A percentile compares a stretch with the other conserved stretches of the same genome.
Conservation (phyloP, 2,888 invertebrate species). For the Tenthredo notha region DNA sequence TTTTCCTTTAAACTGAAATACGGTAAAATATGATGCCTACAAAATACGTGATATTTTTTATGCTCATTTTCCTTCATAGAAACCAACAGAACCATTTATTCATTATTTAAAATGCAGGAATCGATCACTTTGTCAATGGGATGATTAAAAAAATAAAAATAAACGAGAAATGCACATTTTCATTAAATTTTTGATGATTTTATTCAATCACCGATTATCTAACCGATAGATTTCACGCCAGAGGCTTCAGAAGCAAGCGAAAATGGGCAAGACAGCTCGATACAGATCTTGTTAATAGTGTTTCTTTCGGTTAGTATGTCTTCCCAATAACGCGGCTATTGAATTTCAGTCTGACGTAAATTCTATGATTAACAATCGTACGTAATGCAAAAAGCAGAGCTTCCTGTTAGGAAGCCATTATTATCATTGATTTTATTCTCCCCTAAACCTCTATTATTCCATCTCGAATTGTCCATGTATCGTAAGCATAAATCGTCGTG, state of each 20-base stretch:
- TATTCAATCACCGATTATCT: slow-evolving; percentile 22
- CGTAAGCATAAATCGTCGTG: background rate
- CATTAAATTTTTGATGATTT: slow-evolving; percentile 20
- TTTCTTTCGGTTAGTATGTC: slow-evolving; percentile 47
- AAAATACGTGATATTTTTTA: background rate
- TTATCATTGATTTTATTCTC: background rate
- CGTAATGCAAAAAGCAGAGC: background rate
- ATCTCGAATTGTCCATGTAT: background rate
- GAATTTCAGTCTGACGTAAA: slow-evolving; percentile 10
- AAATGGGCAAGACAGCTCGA: slow-evolving; percentile 29
- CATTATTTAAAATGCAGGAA: background rate
- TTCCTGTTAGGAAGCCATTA: background rate
- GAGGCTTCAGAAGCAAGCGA: slow-evolving; percentile 41
- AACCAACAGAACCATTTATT: background rate
- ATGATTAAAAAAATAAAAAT: background rate
- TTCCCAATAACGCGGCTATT: slow-evolving; percentile 41
- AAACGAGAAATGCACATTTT: background rate
- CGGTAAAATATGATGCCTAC: background rate
- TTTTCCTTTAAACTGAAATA: background rate
- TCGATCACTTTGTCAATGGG: background rate
- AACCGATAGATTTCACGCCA: background rate
- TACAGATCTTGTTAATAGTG: slow-evolving; percentile 41
- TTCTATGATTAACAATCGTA: slow-evolving; percentile 1
- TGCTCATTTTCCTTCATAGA: background rate
- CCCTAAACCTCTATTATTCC: background rate